Base-by-base conservation (phyloP, 2,888 invertebrate species). In the Lasius fuliginosus region DNA sequence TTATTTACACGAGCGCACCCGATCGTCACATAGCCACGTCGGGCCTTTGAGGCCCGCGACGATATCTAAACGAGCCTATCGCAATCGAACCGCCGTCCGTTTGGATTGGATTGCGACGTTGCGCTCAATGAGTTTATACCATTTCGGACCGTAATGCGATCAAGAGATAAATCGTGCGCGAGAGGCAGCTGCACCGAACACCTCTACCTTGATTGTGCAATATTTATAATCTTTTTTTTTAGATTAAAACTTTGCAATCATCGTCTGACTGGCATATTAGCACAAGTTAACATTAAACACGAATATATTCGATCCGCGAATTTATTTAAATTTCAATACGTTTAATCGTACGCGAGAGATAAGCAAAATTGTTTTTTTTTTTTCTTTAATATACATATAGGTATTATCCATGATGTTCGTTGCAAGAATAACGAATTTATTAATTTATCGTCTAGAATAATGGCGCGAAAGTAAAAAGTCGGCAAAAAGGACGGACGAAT, bases 1-100 rank as follows among this genome's bases (percentile, higher is more conserved):
- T 93, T 92, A 92, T 93, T 93, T 92, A 92, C 91, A 87, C 90
- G 89, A 87, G 86, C 82, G 60, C 87, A 49, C 65, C 42, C 83
- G 88, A 85, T 90, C 89, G 88, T 88, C 87, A 69, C 85, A 69
- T 69, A 84, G 82, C 69, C 75, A 40, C 36, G 49, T 58, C 30
- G 67, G 49, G n/a, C n/a, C 64, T 53, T 40, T 76, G 30, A 58
- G 60, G 40, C 15, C 33, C 73, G 36, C 69, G 30, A 53, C 84
- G 68, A 75, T 82, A 73, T 87, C 84, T 74, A 79, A 84, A 77
- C 82, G 82, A 79, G 30, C 82, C 79, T 75, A 74, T 58, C 77
- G 85, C 65, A 67, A 60, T 58, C 67, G 56, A 27, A n/a, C 74
- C 75, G 33, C 74, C 75, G 40, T 33, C 83, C 53, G 60, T 60